Base-by-base conservation (phyloP, 1,140 invertebrate genomes). In the Caenorhabditis briggsae region DNA sequence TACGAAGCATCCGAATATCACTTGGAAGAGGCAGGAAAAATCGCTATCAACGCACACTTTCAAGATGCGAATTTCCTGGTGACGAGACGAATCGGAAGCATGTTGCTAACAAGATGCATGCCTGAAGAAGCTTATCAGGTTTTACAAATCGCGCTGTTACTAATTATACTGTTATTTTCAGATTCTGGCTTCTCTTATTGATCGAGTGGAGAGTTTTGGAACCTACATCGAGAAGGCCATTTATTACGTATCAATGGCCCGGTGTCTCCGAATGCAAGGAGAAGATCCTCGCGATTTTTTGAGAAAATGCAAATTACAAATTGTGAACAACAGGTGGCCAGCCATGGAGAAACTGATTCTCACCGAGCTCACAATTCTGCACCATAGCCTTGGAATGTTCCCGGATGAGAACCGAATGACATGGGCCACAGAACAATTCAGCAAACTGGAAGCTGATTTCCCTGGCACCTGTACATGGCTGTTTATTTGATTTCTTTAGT, bases 21-120 rank as follows among this genome's bases (percentile, higher is more conserved):
- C 9, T 11, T 65, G 5, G 23, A 65, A 33, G 61, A 65, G 33
- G 61, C 61, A 14, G 61, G 61, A 25, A 65, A 65, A 33, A 33
- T 65, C 2, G 61, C 61, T 6, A 16, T 65, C 6, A 65, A 65
- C 25, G 5, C 61, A 16, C 61, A 65, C 12, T 65, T 41, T 65
- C 25, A 20, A 14, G 61, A 65, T 41, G 61, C 61, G 12, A 65
- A 33, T 12, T 65, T 65, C 9, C 61, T 65, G 61, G 61, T 65
- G 8, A 20, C 25, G 11, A 65, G 61, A 65, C 61, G 61, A 12
- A 12, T 65, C 20, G 61, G 61, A 25, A 65, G 61, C 16, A 33
- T 65, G 61, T 33, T 65, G 2, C 25, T 65, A 7, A 25, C 9
- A 14, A 18, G 61, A 33, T 14, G 9, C 18, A 65, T 65, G 61